Percentiles rank a stretch among this genome's conserved stretches.
Conservation (phyloP, 2,797 vertebrate genomes). For the Pseudomugil gertrudae region DNA sequence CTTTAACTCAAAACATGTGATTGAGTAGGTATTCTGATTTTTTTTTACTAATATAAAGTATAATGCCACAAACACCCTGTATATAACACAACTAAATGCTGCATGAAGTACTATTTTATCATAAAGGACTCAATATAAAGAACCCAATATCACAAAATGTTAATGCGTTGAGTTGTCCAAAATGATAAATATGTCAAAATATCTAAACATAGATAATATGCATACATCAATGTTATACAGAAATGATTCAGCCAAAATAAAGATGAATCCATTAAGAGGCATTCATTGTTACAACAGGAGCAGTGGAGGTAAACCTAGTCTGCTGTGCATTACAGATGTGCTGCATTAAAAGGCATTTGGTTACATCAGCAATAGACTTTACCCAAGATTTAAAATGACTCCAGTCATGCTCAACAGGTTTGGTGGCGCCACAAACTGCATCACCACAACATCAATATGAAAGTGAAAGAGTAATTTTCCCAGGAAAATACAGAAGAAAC, state of each 20-base stretch:
- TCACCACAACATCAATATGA: background rate
- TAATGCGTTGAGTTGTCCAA: too few species aligned
- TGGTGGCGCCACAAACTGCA: background rate
- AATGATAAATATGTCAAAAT: too few species aligned
- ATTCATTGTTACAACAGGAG: too few species aligned
- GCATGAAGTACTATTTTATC: background rate
- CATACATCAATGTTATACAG: too few species aligned
- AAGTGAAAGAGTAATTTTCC: background rate
- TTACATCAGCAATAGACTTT: background rate
- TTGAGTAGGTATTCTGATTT: too few species aligned
- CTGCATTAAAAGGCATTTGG: background rate
- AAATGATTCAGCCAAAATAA: background rate
- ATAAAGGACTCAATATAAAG: background rate
- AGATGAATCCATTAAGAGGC: background rate
- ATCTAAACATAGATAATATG: too few species aligned
- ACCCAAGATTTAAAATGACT: background rate
- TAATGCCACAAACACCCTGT: background rate
- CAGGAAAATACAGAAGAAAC: background rate
- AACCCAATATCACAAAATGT: background rate
- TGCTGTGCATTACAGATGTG: too few species aligned
- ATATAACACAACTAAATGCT: background rate
- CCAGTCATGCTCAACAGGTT: background rate
- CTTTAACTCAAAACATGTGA: too few species aligned
- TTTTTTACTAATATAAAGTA: background rate
- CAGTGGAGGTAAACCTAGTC: too few species aligned